Evolutionary conservation across 2,888 invertebrate genomes (phyloP).

Genomic region (Pandemis corylana): DNA sequence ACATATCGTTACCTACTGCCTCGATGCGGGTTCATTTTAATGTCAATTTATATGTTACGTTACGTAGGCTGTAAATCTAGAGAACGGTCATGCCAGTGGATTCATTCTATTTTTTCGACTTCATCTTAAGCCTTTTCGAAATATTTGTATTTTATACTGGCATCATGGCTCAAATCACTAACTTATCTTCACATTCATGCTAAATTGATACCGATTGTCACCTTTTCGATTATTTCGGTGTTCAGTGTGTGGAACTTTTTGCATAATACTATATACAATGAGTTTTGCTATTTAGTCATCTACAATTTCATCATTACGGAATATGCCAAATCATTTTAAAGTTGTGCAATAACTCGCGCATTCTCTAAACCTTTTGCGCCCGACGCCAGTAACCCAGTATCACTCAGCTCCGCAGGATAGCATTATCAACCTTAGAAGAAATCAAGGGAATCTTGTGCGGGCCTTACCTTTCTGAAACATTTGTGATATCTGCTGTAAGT

Average conservation of each 20-base stretch:
- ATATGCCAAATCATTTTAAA: conserved; percentile 46
- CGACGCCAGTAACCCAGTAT: conserved; percentile 16
- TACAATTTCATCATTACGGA: conserved; percentile 28
- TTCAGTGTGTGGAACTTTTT: neutral
- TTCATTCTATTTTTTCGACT: neutral
- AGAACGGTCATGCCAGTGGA: conserved; percentile 4
- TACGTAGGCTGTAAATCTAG: neutral
- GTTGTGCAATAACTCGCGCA: conserved; percentile 52
- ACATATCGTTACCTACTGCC: neutral
- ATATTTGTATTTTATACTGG: neutral
- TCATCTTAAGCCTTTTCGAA: neutral
- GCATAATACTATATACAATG: neutral
- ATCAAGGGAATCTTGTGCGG: neutral
- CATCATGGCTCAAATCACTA: neutral
- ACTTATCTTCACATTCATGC: neutral
- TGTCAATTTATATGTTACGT: neutral
- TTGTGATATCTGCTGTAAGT: conserved; percentile 6
- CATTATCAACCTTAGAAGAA: neutral
- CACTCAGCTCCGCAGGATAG: conserved; percentile 16
- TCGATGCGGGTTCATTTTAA: neutral
- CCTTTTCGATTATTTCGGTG: conserved; percentile 1
- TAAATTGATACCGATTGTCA: neutral
- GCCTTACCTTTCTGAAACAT: neutral
- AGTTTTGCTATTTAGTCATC: conserved; percentile 2
- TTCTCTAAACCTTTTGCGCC: conserved; percentile 47